Evolutionary conservation across 2,888 invertebrate genomes (phyloP).

Genomic region (Sminthurinus aureus): DNA sequence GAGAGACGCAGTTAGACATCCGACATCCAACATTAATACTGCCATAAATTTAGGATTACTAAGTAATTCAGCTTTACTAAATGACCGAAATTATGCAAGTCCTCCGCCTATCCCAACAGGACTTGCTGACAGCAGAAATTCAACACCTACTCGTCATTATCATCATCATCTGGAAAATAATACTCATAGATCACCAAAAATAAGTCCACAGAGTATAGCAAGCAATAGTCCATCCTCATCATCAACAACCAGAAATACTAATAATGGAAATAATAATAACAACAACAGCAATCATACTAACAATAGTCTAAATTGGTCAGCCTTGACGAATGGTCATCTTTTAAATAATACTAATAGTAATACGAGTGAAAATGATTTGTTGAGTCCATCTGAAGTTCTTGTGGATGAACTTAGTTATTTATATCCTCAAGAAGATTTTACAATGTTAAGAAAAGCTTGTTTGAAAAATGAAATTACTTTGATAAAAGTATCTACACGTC

Average conservation of each 20-base stretch:
- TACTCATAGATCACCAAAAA: slow-evolving; percentile 21
- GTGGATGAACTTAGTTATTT: slow-evolving; percentile 56
- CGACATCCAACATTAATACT: slow-evolving; percentile 9
- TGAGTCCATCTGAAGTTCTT: slow-evolving; percentile 50
- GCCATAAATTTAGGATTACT: slow-evolving; percentile 34
- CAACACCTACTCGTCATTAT: background rate
- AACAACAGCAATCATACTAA: slow-evolving; percentile 4
- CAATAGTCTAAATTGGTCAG: slow-evolving; percentile 18
- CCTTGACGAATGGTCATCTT: slow-evolving; percentile 28
- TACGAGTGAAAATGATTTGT: background rate
- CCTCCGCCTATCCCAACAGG: slow-evolving; percentile 6
- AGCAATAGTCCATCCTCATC: slow-evolving; percentile 28
- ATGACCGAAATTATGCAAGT: slow-evolving; percentile 14
- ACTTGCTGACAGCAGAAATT: background rate
- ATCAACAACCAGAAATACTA: background rate
- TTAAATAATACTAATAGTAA: background rate
- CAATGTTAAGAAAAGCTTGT: slow-evolving; percentile 53
- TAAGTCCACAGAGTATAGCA: slow-evolving; percentile 26
- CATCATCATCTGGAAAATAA: no score
- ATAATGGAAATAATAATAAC: background rate
- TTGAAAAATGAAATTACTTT: slow-evolving; percentile 57
- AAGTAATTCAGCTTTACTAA: slow-evolving; percentile 25
- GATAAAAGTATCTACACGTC: slow-evolving; percentile 52
- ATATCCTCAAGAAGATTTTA: slow-evolving; percentile 57
- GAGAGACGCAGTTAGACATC: slow-evolving; percentile 28